These are phyloP conservation scores for Proisotoma minuta DNA, from an alignment of 2,888 invertebrate species.

Conservation along the genomic window DNA sequence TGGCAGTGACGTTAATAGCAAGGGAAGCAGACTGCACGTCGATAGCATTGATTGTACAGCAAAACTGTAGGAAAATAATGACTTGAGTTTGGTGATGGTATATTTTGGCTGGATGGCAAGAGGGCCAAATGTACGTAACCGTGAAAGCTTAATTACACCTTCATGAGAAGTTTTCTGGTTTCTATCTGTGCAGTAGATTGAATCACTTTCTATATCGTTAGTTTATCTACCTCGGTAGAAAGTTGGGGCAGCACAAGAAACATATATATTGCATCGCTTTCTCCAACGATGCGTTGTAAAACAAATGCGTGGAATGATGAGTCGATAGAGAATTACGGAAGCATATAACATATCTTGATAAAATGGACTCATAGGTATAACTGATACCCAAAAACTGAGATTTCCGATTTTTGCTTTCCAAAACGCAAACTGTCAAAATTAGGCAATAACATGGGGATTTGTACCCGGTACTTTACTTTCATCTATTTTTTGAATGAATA, in stretches of 20 bases:
- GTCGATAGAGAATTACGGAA: constrained; percentile 25
- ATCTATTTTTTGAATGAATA: no score
- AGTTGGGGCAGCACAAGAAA: neutral
- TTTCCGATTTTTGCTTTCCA: no score
- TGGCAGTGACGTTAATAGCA: neutral
- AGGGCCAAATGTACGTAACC: neutral
- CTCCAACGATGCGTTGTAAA: neutral
- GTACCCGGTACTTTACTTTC: no score
- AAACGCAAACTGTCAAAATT: no score
- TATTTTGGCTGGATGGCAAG: neutral
- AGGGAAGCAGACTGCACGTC: neutral
- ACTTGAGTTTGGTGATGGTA: no score
- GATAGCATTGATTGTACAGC: constrained; percentile 2
- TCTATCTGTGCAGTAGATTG: neutral
- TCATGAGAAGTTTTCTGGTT: constrained; percentile 9
- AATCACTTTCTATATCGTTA: no score
- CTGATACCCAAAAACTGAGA: no score
- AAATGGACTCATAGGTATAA: constrained; percentile 17
- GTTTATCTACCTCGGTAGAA: neutral
- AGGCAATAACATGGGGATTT: no score
- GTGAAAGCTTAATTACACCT: constrained; percentile 14
- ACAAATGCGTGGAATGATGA: constrained; percentile 28
- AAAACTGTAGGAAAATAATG: no score
- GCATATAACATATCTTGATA: constrained; percentile 20
- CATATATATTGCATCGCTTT: neutral